Percentiles rank a stretch among this genome's conserved stretches.
These are phyloP conservation scores for Stegostoma tigrinum DNA, from an alignment of 2,113 vertebrate species.

Conservation along the genomic window DNA sequence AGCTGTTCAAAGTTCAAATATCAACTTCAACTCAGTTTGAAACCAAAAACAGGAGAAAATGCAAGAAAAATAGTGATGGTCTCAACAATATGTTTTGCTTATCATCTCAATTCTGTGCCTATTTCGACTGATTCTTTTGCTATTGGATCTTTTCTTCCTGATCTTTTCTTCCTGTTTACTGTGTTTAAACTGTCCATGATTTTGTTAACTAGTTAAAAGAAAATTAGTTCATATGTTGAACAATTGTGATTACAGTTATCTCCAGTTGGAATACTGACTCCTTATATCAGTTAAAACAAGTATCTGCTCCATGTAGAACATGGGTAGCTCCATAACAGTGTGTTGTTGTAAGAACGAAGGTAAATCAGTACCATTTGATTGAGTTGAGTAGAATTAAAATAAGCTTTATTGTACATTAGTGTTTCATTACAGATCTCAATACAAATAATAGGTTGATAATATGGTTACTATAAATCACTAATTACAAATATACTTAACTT, in stretches of 20 bases:
- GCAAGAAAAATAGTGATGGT: no score
- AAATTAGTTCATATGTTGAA: neutral
- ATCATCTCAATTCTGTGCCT: neutral
- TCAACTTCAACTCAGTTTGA: no score
- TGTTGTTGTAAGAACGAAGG: neutral
- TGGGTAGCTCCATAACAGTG: neutral
- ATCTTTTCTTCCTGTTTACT: neutral
- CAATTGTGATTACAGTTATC: neutral
- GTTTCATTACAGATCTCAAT: neutral
- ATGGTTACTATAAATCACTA: neutral
- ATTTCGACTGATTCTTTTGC: neutral
- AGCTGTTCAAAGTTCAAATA: no score
- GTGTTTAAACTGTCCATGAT: neutral
- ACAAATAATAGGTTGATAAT: neutral
- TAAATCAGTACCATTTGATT: neutral
- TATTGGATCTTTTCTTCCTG: neutral
- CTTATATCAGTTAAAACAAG: neutral
- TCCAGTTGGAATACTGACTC: neutral
- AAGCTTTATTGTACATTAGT: neutral
- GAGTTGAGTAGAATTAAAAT: neutral
- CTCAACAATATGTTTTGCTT: neutral
- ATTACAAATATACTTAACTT: neutral
- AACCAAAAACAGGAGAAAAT: no score
- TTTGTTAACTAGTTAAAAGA: neutral
- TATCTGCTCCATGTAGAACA: neutral